These are phyloP conservation scores for Melinaea menophilus DNA, from an alignment of 2,888 invertebrate genomes.

Conservation along the genomic window DNA sequence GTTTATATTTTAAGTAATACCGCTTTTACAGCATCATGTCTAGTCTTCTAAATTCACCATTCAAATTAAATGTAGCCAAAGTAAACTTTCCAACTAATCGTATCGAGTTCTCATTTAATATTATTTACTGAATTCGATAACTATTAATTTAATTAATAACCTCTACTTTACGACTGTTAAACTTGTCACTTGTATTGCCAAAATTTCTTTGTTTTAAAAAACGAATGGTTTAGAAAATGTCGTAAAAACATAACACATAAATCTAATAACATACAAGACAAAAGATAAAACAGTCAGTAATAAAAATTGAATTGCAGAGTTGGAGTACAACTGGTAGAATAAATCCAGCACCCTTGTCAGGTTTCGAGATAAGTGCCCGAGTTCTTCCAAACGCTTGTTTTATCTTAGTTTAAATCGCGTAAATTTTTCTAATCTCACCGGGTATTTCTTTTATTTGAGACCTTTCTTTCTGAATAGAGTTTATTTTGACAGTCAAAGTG, in stretches of 20 bases:
- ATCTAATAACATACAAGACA: constrained; percentile 11
- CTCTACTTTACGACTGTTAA: no score
- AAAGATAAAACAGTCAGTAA: constrained; percentile 19
- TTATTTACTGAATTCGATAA: no score
- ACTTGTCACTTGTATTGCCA: no score
- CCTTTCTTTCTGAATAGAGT: constrained; percentile 20
- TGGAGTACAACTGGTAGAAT: constrained; percentile 32
- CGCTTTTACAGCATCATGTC: no score
- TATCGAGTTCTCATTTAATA: no score
- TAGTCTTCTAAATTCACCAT: no score
- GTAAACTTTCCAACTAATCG: no score
- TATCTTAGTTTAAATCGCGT: constrained; percentile 53
- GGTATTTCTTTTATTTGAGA: constrained; percentile 39
- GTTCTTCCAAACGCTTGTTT: constrained; percentile 45
- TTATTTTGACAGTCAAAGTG: constrained; percentile 24
- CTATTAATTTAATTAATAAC: no score
- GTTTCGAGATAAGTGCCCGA: constrained; percentile 52
- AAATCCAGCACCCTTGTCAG: constrained; percentile 55
- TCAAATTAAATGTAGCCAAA: no score
- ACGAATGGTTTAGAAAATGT: no score
- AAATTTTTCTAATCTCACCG: constrained; percentile 62
- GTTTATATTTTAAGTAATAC: no score
- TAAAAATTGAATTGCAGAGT: constrained; percentile 23
- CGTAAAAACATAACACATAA: neutral
- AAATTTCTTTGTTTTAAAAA: no score